Percentiles rank a stretch among this genome's conserved stretches.
Evolutionary conservation across 2,797 vertebrate species (phyloP).

Genomic region (Enteromius anoplus): DNA sequence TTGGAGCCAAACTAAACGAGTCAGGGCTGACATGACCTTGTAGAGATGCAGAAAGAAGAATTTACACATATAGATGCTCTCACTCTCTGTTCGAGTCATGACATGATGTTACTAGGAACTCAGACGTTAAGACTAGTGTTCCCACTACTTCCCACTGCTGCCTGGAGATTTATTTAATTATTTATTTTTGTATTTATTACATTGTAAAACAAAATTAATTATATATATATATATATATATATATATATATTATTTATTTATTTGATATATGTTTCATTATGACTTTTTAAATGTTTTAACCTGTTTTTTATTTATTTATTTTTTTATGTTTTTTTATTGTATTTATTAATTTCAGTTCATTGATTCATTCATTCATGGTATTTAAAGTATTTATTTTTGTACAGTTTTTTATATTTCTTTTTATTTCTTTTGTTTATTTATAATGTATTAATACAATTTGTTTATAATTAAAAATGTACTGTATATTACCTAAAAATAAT

Average conservation of each 20-base stretch:
- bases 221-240: background rate
- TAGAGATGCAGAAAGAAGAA: background rate
- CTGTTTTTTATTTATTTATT: background rate
- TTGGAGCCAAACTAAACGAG: constrained; percentile 16
- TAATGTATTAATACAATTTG: background rate
- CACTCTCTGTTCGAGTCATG: background rate
- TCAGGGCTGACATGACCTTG: constrained; percentile 16
- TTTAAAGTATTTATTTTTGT: background rate
- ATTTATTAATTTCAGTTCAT: background rate
- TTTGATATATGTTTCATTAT: background rate
- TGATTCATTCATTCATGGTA: background rate
- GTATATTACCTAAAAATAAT: background rate
- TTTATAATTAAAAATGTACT: background rate
- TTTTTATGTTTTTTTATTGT: background rate
- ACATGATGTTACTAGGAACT: background rate
- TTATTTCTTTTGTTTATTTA: background rate
- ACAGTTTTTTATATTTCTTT: background rate
- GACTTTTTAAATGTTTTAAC: background rate
- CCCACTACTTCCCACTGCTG: background rate
- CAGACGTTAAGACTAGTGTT: background rate
- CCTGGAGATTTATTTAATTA: background rate
- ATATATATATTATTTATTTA: background rate
- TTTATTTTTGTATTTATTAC: background rate
- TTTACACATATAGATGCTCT: background rate
- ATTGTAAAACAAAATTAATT: background rate